These are phyloP conservation scores for Epizoanthus rinbou DNA, from an alignment of 92 coral and sea anemone species.

Conservation along the genomic window DNA sequence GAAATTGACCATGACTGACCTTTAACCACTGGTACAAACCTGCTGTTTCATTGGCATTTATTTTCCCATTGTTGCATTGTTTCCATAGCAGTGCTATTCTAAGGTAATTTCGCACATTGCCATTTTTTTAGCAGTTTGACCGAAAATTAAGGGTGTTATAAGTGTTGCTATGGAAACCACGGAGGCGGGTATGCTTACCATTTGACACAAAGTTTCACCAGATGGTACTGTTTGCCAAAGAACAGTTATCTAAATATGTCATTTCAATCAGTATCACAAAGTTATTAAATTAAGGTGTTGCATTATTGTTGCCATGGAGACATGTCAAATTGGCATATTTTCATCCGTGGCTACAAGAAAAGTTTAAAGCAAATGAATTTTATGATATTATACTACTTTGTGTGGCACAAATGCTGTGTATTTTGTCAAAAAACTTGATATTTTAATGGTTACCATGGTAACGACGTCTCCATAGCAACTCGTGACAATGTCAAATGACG, in stretches of 20 bases:
- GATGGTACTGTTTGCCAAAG: background rate
- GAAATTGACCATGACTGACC: background rate
- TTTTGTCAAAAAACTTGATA: background rate
- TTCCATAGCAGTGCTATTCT: background rate
- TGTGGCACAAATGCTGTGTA: constrained; percentile 2
- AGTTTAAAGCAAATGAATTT: constrained; percentile 1
- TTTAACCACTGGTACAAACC: constrained; percentile 12
- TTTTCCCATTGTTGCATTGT: background rate
- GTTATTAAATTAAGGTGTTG: constrained; percentile 6
- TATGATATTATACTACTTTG: too few relatives aligned
- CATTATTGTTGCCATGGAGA: constrained; percentile 21
- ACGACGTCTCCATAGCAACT: constrained; percentile 30
- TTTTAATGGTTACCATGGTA: constrained; percentile 19
- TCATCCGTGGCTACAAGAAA: constrained; percentile 1
- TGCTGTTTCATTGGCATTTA: background rate
- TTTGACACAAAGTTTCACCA: background rate
- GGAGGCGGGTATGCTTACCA: background rate
- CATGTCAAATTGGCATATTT: constrained; percentile 7
- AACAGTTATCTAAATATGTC: background rate
- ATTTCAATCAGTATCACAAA: background rate
- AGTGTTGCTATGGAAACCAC: constrained; percentile 14
- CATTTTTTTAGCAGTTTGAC: background rate
- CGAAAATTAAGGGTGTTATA: constrained; percentile 21
- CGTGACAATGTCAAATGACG: constrained; percentile 5
- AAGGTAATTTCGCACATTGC: background rate